Conservation (phyloP, 2,113 vertebrate species). For the Chloroceryle aenea region DNA sequence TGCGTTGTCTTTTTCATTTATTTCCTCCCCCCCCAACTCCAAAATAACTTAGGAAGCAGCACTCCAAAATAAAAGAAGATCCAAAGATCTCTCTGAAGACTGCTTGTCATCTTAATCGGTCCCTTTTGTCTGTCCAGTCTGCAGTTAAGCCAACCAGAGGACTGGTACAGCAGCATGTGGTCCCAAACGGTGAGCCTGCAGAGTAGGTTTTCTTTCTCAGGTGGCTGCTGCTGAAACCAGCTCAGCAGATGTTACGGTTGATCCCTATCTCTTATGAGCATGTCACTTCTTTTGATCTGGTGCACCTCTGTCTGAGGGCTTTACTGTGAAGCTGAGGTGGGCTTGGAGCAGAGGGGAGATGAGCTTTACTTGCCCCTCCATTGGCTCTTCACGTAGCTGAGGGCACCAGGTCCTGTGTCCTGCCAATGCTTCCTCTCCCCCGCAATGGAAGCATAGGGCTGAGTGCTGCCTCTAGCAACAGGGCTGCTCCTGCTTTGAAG, state of each 20-base stretch:
- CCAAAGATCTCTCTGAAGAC: neutral
- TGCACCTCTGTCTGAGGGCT: neutral
- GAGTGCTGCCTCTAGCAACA: neutral
- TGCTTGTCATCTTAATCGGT: neutral
- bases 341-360: neutral
- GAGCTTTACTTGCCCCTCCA: neutral
- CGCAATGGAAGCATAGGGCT: neutral
- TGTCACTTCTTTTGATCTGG: neutral
- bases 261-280: neutral
- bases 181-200: neutral
- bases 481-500: neutral
- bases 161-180: too few relatives aligned
- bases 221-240: neutral
- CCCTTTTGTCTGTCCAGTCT: neutral
- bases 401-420: neutral
- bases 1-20: neutral
- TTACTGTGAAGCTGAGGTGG: neutral
- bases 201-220: neutral
- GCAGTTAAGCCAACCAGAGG: neutral
- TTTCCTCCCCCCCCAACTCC: too few relatives aligned
- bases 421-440: neutral
- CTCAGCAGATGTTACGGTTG: neutral
- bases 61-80: neutral
- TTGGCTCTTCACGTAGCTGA: neutral
- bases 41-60: neutral